Percentiles rank a stretch among this genome's conserved stretches.
phyloP scores from a whole-genome alignment of 2,888 invertebrate genomes.

The Argynnis bischoffii region DNA sequence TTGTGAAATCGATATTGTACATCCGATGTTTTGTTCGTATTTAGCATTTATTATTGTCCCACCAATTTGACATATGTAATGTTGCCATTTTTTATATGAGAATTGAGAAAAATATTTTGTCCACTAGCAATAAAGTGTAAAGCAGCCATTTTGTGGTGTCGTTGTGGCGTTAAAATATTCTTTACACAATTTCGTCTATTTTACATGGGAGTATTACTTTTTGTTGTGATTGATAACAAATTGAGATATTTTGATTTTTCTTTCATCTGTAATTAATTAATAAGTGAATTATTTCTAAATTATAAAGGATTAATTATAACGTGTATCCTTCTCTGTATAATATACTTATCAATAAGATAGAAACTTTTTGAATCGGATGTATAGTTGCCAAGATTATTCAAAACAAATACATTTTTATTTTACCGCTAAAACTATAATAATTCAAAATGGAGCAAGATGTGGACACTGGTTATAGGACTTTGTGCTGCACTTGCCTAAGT shows the following conservation, averaged over 20 bases:
- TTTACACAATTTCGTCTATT: constrained; percentile 76
- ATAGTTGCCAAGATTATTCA: background rate
- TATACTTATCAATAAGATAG: constrained; percentile 8
- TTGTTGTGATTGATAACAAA: constrained; percentile 73
- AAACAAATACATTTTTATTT: background rate
- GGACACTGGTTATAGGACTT: constrained; percentile 58
- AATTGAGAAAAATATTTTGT: constrained; percentile 24
- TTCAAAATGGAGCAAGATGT: constrained; percentile 73
- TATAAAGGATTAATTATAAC: background rate
- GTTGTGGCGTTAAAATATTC: constrained; percentile 62
- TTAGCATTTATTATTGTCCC: too few relatives aligned
- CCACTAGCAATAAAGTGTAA: constrained; percentile 64
- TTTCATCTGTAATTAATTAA: background rate
- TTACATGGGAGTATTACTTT: constrained; percentile 81
- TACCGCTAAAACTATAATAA: constrained; percentile 9
- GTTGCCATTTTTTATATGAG: constrained; percentile 16
- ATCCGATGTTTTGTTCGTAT: too few relatives aligned
- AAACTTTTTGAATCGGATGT: constrained; percentile 38
- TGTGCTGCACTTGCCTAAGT: constrained; percentile 71
- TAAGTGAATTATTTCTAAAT: background rate
- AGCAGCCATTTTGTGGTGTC: constrained; percentile 82
- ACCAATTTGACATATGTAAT: constrained; percentile 13
- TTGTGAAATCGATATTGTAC: too few relatives aligned
- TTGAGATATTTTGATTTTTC: constrained; percentile 41
- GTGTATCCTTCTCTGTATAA: background rate